Conservation (phyloP, 2,888 invertebrate species). For the Tachina grossa region DNA sequence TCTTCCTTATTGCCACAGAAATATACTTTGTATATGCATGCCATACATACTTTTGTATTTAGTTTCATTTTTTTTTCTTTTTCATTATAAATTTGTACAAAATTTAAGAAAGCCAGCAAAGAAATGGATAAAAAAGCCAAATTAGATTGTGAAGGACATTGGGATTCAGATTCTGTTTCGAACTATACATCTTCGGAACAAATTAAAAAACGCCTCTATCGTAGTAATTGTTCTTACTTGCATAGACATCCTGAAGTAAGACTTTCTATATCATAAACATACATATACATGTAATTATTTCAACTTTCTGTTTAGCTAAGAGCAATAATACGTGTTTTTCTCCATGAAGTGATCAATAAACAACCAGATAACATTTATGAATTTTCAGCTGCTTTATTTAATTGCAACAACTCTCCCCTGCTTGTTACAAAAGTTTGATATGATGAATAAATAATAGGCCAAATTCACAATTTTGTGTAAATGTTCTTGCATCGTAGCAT, state of each 20-base stretch:
- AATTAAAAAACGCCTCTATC: constrained; percentile 35
- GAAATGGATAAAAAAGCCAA: constrained; percentile 36
- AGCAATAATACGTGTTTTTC: constrained; percentile 77
- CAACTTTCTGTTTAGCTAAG: constrained; percentile 73
- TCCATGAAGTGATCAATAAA: constrained; percentile 75
- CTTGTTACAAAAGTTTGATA: constrained; percentile 73
- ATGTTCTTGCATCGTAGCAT: no score
- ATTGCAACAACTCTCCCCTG: constrained; percentile 73
- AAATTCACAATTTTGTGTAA: no score
- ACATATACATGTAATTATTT: neutral
- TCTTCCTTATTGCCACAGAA: no score
- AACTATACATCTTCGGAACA: constrained; percentile 18
- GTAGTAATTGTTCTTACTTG: constrained; percentile 51
- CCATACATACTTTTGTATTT: no score
- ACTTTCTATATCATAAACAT: neutral
- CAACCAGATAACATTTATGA: constrained; percentile 73
- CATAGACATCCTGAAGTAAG: constrained; percentile 60
- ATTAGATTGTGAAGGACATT: constrained; percentile 17
- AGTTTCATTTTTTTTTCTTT: no score
- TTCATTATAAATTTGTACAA: no score
- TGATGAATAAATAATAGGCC: no score
- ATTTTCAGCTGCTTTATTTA: constrained; percentile 75
- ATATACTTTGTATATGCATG: no score
- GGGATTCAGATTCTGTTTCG: constrained; percentile 9
- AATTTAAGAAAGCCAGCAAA: no score